Conservation (phyloP, 1,140 invertebrate genomes). For the Bombus terrestris region DNA sequence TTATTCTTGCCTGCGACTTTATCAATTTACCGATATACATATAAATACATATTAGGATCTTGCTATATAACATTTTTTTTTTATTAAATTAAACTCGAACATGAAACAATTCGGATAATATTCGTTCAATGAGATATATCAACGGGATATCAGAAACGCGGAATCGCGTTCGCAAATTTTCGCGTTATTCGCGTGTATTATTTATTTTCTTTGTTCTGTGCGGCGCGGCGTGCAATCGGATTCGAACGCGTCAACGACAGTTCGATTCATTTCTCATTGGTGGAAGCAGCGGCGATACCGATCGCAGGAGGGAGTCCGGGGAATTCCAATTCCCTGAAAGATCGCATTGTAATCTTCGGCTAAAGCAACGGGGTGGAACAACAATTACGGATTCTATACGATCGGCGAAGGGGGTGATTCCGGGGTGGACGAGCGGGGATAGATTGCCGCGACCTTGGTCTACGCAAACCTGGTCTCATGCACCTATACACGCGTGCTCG, state of each 20-base stretch:
- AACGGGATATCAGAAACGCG: slow-evolving; percentile 8
- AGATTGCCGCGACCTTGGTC: slow-evolving; percentile 26
- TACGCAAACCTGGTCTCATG: neutral
- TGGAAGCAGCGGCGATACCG: slow-evolving; percentile 25
- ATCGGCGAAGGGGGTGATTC: slow-evolving; percentile 65
- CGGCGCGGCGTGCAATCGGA: slow-evolving; percentile 58
- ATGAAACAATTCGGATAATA: neutral
- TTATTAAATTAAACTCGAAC: neutral
- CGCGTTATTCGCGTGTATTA: slow-evolving; percentile 63
- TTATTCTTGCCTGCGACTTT: neutral
- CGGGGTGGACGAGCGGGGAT: slow-evolving; percentile 48
- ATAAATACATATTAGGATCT: neutral
- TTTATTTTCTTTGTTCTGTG: slow-evolving; percentile 56
- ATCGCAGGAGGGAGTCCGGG: slow-evolving; percentile 30
- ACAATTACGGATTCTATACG: slow-evolving; percentile 73
- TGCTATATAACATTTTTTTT: neutral
- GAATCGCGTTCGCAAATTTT: neutral
- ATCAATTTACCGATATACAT: no score
- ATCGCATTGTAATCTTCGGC: slow-evolving; percentile 73
- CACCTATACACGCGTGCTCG: slow-evolving; percentile 6
- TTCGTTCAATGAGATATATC: neutral
- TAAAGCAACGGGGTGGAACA: slow-evolving; percentile 72
- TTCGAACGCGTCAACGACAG: slow-evolving; percentile 62
- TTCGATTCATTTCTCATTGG: slow-evolving; percentile 70
- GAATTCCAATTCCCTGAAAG: slow-evolving; percentile 72